Evolutionary conservation across 2,888 invertebrate genomes (phyloP).

Genomic region (Galeopsomyia nigrocyanea): DNA sequence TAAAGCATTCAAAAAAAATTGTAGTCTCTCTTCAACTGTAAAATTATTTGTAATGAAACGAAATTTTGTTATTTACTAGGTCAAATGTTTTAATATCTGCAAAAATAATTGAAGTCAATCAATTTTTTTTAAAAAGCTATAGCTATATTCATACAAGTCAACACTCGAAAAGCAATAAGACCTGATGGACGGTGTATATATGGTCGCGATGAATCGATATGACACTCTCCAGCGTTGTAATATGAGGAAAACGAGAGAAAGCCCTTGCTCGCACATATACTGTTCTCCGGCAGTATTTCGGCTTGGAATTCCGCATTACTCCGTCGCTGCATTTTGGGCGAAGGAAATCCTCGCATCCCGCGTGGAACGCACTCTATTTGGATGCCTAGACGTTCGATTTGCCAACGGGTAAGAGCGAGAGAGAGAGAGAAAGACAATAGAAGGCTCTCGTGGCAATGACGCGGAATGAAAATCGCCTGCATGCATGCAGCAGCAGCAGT

Average conservation of each 20-base stretch:
- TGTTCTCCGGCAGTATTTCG: conserved; percentile 32
- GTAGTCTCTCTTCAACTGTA: too few species aligned
- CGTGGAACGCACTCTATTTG: conserved; percentile 43
- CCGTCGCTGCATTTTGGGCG: too few species aligned
- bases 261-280: conserved; percentile 20
- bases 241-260: background rate
- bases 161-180: conserved; percentile 30
- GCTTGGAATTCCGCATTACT: background rate
- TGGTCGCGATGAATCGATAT: conserved; percentile 12
- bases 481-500: background rate
- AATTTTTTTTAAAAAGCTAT: too few species aligned
- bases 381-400: conserved; percentile 38
- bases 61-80: too few species aligned
- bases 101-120: too few species aligned
- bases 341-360: conserved; percentile 5
- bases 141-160: background rate
- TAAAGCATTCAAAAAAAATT: too few species aligned
- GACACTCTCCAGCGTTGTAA: background rate
- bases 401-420: background rate
- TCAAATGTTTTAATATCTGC: too few species aligned
- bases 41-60: too few species aligned
- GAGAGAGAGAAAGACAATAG: conserved; percentile 36
- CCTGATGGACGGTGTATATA: conserved; percentile 22
- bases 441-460: conserved; percentile 35
- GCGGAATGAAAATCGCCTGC: conserved; percentile 47